Conservation (phyloP, 2,113 vertebrate genomes). For the Otis tarda region DNA sequence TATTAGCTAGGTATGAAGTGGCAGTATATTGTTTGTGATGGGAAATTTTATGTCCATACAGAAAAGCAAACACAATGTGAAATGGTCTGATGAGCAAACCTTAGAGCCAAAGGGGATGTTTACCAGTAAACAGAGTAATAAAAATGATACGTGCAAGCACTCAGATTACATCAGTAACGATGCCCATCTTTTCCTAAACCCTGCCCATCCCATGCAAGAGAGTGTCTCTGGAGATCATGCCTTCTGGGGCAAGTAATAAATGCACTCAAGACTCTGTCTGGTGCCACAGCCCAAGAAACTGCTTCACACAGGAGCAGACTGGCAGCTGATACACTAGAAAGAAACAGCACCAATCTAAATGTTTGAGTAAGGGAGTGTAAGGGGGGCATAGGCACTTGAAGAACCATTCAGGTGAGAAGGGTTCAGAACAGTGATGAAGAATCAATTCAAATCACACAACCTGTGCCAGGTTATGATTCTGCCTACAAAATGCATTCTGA, state of each 20-base stretch:
- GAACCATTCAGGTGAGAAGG: background rate
- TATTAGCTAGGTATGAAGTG: background rate
- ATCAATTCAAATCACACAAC: background rate
- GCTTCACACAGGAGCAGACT: background rate
- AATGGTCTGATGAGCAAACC: background rate
- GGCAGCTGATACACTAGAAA: background rate
- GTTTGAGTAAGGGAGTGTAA: background rate
- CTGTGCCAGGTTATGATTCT: background rate
- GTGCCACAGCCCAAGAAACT: background rate
- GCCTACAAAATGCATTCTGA: background rate
- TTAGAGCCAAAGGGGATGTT: background rate
- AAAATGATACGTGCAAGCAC: background rate
- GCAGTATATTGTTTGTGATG: background rate
- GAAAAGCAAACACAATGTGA: background rate
- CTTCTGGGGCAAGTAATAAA: background rate
- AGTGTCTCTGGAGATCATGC: background rate
- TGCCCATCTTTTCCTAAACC: background rate
- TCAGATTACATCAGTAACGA: background rate
- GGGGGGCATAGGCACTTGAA: background rate
- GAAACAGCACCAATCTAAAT: background rate
- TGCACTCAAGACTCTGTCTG: background rate
- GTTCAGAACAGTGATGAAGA: background rate
- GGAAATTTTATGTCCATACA: background rate
- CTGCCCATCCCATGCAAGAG: background rate
- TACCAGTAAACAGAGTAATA: background rate